Evolutionary conservation across 2,113 vertebrate species (phyloP), one percentile per base, ranked within the genome.

Genomic region (Oxyruncus cristatus): DNA sequence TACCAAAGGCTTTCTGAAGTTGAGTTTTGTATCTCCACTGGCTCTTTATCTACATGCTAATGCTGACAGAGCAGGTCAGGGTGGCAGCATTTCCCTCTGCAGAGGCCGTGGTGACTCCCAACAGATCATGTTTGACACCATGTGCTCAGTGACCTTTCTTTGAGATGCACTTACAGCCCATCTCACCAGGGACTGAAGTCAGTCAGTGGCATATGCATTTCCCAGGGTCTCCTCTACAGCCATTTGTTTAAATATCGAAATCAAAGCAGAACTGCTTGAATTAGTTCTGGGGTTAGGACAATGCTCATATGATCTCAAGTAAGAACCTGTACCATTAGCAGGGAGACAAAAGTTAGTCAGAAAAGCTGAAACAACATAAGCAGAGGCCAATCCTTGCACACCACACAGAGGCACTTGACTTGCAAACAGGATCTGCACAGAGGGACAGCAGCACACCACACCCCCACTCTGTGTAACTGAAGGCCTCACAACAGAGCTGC

Each of bases 391-490:
- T 63, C 46, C 55, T 67, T 35, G 41, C 28, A 61, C 44, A 52
- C 10, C n/a, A 66, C 13, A 26, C n/a, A 35, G 63, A 77, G 49
- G 12, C 53, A 52, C 47, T 33, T 23, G 59, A 65, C 49, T 58
- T 62, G 61, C 50, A 83, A 47, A 76, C 18, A 63, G 56, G 42
- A 46, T 37, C 56, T 53, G n/a, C 19, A 5, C 3, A 16, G 10
- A 78, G 52, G 46, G 61, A 46, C 52, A 86, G 41, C 81, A 80
- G 53, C 26, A 84, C 46, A 52, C 7, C 58, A 32, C 53, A 55
- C 30, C 20, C 0, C 0, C 14, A 16, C 53, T n/a, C 33, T 20
- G 37, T 18, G 21, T 11, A 46, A 65, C 52, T 26, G 39, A 75
- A 44, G 5, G 44, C 39, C 39, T 63, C 39, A 17, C 46, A 50